Evolutionary conservation across 30 jellyfish, hydroid and myxozoan species (phyloP).

Genomic region (Mastigias papua): DNA sequence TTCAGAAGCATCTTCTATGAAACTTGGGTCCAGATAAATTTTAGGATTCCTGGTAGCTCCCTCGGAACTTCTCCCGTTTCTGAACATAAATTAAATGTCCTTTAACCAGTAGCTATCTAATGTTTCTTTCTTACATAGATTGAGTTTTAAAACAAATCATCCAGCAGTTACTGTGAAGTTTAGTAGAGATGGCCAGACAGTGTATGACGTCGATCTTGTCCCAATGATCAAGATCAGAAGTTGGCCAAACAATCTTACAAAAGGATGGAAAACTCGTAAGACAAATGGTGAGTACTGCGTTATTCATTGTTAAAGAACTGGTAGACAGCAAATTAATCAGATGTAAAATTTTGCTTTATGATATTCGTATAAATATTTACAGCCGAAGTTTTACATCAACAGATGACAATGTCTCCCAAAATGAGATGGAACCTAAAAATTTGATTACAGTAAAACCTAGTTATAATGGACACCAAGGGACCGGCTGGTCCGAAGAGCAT

Average conservation of each 20-base stretch:
- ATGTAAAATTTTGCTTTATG: too few relatives aligned
- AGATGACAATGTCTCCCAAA: too few relatives aligned
- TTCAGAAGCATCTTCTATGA: background rate
- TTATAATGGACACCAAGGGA: too few relatives aligned
- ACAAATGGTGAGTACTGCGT: background rate
- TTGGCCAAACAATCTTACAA: slow-evolving; percentile 3
- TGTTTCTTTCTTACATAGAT: background rate
- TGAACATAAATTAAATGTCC: background rate
- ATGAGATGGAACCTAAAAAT: too few relatives aligned
- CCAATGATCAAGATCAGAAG: background rate
- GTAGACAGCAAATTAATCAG: too few relatives aligned
- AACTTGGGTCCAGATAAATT: background rate
- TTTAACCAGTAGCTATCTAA: background rate
- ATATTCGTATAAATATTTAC: too few relatives aligned
- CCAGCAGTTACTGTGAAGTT: slow-evolving; percentile 8
- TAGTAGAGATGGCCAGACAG: background rate
- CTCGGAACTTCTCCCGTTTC: background rate
- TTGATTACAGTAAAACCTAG: too few relatives aligned
- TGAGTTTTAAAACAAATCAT: background rate
- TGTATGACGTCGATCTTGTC: slow-evolving; percentile 1
- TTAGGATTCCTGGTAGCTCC: background rate
- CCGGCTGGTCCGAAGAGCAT: too few relatives aligned
- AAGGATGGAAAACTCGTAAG: slow-evolving; percentile 1
- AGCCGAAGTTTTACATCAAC: too few relatives aligned
- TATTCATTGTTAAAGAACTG: too few relatives aligned